Percentiles rank a stretch among this genome's conserved stretches.
Evolutionary conservation across 2,113 vertebrate genomes (phyloP).

Genomic region (Epinephelus lanceolatus): DNA sequence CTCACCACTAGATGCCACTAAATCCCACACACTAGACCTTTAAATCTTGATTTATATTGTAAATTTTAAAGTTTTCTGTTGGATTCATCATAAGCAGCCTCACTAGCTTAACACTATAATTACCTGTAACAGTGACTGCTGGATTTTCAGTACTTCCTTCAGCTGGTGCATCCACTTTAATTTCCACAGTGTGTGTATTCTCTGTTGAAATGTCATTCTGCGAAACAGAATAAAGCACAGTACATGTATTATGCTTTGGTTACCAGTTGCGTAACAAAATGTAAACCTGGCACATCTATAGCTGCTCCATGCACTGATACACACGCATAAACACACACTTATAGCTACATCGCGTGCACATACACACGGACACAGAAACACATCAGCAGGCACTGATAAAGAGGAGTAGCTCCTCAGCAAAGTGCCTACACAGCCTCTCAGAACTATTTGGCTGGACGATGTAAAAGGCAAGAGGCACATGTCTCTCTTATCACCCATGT

Average conservation of each 20-base stretch:
- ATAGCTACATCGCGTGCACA: not conserved
- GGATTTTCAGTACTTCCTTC: slow-evolving; percentile 87
- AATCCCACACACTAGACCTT: too few relatives aligned
- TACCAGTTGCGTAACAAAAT: not conserved
- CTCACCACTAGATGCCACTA: too few relatives aligned
- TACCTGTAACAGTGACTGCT: slow-evolving; percentile 92
- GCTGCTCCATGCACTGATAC: not conserved
- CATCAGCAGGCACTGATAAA: slow-evolving; percentile 71
- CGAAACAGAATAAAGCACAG: slow-evolving; percentile 43
- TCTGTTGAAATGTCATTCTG: slow-evolving; percentile 78
- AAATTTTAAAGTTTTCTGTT: not conserved
- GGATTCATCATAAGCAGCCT: not conserved
- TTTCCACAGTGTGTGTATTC: slow-evolving; percentile 85
- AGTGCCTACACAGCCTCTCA: slow-evolving; percentile 64
- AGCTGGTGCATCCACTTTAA: slow-evolving; percentile 85
- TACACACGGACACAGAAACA: slow-evolving; percentile 16
- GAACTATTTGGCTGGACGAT: slow-evolving; percentile 51
- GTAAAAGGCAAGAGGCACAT: slow-evolving; percentile 55
- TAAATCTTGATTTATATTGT: not conserved
- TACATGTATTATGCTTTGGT: not conserved
- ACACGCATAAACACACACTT: not conserved
- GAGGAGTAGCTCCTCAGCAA: slow-evolving; percentile 48
- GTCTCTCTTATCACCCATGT: slow-evolving; percentile 65
- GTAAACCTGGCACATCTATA: not conserved
- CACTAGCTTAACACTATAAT: slow-evolving; percentile 8